Base-by-base conservation (phyloP, 2,888 invertebrate genomes). In the Chironomus tentans region DNA sequence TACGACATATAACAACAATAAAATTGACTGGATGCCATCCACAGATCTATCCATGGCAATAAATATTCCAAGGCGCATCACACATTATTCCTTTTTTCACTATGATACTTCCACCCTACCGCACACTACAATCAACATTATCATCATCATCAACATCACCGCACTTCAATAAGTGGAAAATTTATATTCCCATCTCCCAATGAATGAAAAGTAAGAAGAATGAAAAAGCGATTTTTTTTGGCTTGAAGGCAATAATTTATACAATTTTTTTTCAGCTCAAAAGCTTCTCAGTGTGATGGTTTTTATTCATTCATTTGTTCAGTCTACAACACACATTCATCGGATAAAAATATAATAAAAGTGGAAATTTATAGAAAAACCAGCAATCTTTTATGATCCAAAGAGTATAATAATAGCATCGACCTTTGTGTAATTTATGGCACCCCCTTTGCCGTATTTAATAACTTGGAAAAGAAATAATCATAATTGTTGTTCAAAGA, bases 381-480 rank as follows among this genome's bases (percentile, higher is more conserved):
- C 2, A 18, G 21, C 21, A 65, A 65, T 65, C 22, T 56, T 71
- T 71, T 71, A 71, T 71, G 50, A 71, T 71, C 38, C 38, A 38
- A 10, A 38, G 71, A 28, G 46, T 56, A 7, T 22, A 56, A 22
- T 56, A 50, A 48, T 6, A 56, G 71, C 48, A 13, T 50, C 56
- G 56, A 71, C 71, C 47, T 65, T 65, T 18, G 48, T 46, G 6
- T 21, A 70, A 56, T 56, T 71, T 71, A 71, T 50, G 24, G 15
- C 50, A 24, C 56, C 56, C 10, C 65, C 50, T 46, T 71, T 71
- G 15, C 50, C 71, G n/a, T 50, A 71, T 71, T 71, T 71, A 71
- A 71, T 71, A 71, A 56, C 71, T 21, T 50, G 48, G 68, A 68
- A 68, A 15, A 18, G 2, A 56, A 38, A 68, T 71, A 71, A n/a